Evolutionary conservation across 1,140 invertebrate genomes (phyloP).

Genomic region (Micrasema minimum): DNA sequence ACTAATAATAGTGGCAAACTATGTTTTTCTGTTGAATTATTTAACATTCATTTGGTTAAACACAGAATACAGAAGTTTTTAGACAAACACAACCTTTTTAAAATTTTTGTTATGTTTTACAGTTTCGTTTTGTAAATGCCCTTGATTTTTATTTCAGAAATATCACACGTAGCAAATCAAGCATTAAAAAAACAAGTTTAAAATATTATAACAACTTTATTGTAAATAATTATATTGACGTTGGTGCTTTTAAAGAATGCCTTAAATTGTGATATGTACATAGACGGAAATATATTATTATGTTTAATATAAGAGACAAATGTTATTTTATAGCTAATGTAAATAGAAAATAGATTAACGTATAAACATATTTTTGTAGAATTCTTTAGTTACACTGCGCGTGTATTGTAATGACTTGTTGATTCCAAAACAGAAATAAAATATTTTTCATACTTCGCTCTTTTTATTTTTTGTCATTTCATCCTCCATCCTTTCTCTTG

Average conservation of each 20-base stretch:
- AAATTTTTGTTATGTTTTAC: too few species aligned
- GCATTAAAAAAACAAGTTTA: too few species aligned
- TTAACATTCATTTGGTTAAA: too few species aligned
- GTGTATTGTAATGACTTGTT: conserved; percentile 30
- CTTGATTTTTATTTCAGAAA: too few species aligned
- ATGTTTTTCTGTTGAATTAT: too few species aligned
- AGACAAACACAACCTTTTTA: too few species aligned
- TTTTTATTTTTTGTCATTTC: conserved; percentile 2
- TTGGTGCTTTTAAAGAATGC: conserved; percentile 45
- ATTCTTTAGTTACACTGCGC: conserved; percentile 27
- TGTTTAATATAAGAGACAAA: conserved; percentile 22
- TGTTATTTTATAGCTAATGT: conserved; percentile 24
- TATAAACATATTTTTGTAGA: conserved; percentile 18
- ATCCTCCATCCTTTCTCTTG: too few species aligned
- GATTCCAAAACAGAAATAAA: conserved; percentile 24
- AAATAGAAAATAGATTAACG: conserved; percentile 22
- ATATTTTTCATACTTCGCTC: conserved; percentile 5
- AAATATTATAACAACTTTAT: too few species aligned
- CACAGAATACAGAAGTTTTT: too few species aligned
- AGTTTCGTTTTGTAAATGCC: too few species aligned
- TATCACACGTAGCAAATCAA: too few species aligned
- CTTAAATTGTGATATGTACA: conserved; percentile 55
- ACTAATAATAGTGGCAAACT: too few species aligned
- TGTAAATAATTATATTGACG: conserved; percentile 2
- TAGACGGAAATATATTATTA: conserved; percentile 38